Evolutionary conservation across 2,113 vertebrate species (phyloP).

Genomic region (Oryzias javanicus): DNA sequence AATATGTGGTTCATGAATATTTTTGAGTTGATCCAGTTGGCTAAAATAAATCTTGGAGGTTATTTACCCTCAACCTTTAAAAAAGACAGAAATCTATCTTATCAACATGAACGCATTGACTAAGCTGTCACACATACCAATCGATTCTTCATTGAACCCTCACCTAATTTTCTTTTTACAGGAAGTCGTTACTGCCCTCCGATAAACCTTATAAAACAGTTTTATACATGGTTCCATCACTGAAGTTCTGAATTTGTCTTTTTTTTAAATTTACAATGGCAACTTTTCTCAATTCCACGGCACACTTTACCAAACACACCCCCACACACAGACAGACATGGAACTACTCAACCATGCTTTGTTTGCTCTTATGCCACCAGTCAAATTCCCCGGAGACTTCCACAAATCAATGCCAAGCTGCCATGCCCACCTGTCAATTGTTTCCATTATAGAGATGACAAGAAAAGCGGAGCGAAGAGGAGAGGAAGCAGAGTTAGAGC

Average conservation of each 20-base stretch:
- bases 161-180: background rate
- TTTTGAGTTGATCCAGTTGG: too few species aligned
- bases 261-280: background rate
- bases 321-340: slow-evolving; percentile 3
- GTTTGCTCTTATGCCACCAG: slow-evolving; percentile 7
- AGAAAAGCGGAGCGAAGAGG: slow-evolving; percentile 10
- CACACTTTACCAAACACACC: slow-evolving; percentile 21
- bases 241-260: slow-evolving; percentile 3
- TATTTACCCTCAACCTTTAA: too few species aligned
- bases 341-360: slow-evolving; percentile 7
- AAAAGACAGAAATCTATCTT: too few species aligned
- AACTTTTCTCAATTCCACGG: slow-evolving; percentile 7
- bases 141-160: too few species aligned
- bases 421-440: slow-evolving; percentile 51
- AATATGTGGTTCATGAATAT: too few species aligned
- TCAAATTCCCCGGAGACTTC: slow-evolving; percentile 21
- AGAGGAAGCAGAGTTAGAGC: slow-evolving; percentile 1
- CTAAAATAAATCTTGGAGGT: too few species aligned
- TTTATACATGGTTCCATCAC: background rate
- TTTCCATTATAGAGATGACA: slow-evolving; percentile 26
- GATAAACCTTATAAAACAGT: background rate
- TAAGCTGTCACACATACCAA: too few species aligned
- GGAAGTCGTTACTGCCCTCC: background rate
- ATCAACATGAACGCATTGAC: too few species aligned
- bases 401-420: slow-evolving; percentile 51